These are phyloP conservation scores for Drosophila subobscura DNA, from an alignment of 1,140 invertebrate genomes.

Conservation along the genomic window DNA sequence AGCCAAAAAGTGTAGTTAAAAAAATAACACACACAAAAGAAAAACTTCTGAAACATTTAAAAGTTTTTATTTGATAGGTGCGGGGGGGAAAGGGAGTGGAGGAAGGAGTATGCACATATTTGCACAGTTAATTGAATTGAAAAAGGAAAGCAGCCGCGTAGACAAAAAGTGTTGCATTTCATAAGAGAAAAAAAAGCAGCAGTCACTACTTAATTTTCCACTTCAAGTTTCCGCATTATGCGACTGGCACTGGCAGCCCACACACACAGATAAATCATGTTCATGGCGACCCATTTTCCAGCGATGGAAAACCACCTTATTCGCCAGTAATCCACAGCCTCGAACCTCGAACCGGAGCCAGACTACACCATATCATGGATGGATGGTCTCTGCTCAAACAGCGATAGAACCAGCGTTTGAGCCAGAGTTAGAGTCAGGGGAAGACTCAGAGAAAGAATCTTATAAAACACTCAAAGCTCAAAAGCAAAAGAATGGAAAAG, in stretches of 20 bases:
- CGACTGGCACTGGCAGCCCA: neutral
- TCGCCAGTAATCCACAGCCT: slow-evolving; percentile 32
- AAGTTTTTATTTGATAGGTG: too few relatives aligned
- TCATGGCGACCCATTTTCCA: slow-evolving; percentile 40
- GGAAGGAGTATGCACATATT: too few relatives aligned
- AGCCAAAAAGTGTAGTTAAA: slow-evolving; percentile 13
- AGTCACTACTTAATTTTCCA: neutral
- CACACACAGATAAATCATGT: slow-evolving; percentile 34
- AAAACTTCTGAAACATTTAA: too few relatives aligned
- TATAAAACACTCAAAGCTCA: too few relatives aligned
- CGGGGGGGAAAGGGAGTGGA: too few relatives aligned
- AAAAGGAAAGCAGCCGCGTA: slow-evolving; percentile 12
- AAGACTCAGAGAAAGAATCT: too few relatives aligned
- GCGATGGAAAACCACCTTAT: slow-evolving; percentile 1
- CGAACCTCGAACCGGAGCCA: slow-evolving; percentile 22
- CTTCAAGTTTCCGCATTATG: slow-evolving; percentile 8
- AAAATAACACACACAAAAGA: neutral
- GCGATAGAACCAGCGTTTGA: slow-evolving; percentile 10
- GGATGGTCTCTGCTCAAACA: neutral
- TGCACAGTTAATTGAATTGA: too few relatives aligned
- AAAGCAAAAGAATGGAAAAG: neutral
- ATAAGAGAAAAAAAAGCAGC: neutral
- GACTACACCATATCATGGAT: slow-evolving; percentile 40
- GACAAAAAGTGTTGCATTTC: slow-evolving; percentile 7
- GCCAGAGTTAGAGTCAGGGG: neutral